phyloP scores from a whole-genome alignment of 2,797 vertebrate species.

The Pampus argenteus region DNA sequence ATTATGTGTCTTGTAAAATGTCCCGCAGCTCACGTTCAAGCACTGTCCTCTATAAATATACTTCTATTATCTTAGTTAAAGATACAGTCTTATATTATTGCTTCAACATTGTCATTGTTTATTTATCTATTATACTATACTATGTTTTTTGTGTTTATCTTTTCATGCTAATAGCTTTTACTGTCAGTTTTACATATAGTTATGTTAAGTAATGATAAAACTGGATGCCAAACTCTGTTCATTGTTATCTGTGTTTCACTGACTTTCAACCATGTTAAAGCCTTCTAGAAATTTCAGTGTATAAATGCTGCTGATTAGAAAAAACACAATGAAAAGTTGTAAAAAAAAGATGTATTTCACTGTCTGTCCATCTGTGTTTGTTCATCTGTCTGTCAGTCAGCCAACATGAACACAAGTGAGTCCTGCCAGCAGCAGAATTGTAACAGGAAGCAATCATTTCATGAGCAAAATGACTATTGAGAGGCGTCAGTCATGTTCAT shows the following conservation, averaged over 20 bases:
- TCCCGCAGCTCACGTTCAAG: no score
- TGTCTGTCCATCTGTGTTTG: slow-evolving; percentile 24
- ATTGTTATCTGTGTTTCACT: not conserved
- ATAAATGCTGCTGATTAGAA: not conserved
- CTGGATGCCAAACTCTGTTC: not conserved
- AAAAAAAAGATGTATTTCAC: no score
- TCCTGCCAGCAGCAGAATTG: slow-evolving; percentile 38
- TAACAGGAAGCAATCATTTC: slow-evolving; percentile 78
- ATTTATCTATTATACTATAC: no score
- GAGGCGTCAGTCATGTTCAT: slow-evolving; percentile 51
- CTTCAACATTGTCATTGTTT: no score
- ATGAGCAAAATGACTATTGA: slow-evolving; percentile 51
- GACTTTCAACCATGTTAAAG: not conserved
- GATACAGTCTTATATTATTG: no score
- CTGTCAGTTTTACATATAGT: no score
- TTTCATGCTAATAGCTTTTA: no score
- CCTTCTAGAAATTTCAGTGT: not conserved
- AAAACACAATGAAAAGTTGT: not conserved
- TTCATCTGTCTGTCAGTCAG: slow-evolving; percentile 16
- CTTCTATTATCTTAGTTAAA: no score
- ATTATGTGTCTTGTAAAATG: no score
- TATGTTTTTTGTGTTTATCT: no score
- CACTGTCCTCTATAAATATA: no score
- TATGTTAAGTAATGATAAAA: no score
- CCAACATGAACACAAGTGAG: slow-evolving; percentile 20